These are phyloP conservation scores for Pangasianodon gigas DNA, from an alignment of 2,113 vertebrate genomes.

Conservation along the genomic window DNA sequence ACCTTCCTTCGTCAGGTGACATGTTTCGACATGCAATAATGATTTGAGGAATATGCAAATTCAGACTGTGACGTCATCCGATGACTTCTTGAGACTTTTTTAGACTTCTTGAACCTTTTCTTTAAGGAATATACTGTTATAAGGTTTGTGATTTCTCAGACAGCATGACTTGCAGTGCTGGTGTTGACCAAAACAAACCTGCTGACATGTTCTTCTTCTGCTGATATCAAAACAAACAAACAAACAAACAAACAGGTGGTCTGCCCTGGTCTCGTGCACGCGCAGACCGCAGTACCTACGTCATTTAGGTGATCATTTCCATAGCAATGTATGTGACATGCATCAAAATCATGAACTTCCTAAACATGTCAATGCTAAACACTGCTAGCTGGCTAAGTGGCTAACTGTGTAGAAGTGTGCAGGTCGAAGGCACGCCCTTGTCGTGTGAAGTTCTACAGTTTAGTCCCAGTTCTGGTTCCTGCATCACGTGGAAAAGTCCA, in stretches of 20 bases:
- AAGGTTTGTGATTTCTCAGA: not conserved
- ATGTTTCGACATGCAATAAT: not conserved
- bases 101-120: not conserved
- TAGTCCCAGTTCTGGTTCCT: not conserved
- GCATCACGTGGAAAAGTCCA: not conserved
- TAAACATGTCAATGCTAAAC: not conserved
- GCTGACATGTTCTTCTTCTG: not conserved
- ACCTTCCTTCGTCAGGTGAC: not conserved
- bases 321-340: not conserved
- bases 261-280: not conserved
- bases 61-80: not conserved
- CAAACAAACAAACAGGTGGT: not conserved
- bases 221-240: not conserved
- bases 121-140: not conserved
- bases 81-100: not conserved
- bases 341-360: not conserved
- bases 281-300: too few relatives aligned
- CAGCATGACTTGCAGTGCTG: not conserved
- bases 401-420: not conserved
- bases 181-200: not conserved
- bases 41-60: not conserved
- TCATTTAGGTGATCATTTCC: not conserved
- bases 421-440: not conserved
- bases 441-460: too few relatives aligned
- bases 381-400: slow-evolving; percentile 6